These are phyloP conservation scores for Agrenia bidenticulata DNA, from an alignment of 2,888 invertebrate species.

Conservation along the genomic window DNA sequence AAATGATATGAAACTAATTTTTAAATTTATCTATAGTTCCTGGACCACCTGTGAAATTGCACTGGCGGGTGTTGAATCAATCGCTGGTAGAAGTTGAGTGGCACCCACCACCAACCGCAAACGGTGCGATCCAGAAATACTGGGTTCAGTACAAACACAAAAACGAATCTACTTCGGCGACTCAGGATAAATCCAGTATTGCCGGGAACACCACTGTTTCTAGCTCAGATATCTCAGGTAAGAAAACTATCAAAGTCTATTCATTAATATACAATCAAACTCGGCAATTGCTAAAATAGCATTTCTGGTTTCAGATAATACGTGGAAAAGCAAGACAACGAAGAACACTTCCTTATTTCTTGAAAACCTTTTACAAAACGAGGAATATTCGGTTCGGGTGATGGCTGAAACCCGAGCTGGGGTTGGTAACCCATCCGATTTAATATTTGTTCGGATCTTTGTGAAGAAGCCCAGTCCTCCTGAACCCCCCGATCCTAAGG, in stretches of 20 bases:
- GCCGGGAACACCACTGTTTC: constrained; percentile 1
- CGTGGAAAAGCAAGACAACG: constrained; percentile 39
- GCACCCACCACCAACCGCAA: constrained; percentile 36
- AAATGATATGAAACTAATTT: background rate
- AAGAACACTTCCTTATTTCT: constrained; percentile 40
- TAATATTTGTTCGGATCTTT: constrained; percentile 35
- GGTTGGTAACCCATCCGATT: constrained; percentile 33
- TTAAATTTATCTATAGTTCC: constrained; percentile 33
- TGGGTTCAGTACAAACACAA: constrained; percentile 45
- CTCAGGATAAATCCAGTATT: constrained; percentile 19
- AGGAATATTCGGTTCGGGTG: constrained; percentile 41
- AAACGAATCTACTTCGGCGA: constrained; percentile 8
- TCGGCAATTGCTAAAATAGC: constrained; percentile 2
- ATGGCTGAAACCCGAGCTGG: constrained; percentile 49
- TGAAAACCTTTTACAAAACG: constrained; percentile 36
- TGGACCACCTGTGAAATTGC: constrained; percentile 37
- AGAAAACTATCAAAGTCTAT: no score
- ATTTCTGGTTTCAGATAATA: no score
- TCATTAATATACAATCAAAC: no score
- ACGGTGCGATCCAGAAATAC: constrained; percentile 45
- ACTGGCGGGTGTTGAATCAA: constrained; percentile 43
- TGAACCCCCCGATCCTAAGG: constrained; percentile 16
- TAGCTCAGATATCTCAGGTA: no score
- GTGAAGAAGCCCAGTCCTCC: constrained; percentile 20
- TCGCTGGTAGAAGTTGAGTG: constrained; percentile 40